Evolutionary conservation across 2,797 vertebrate genomes (phyloP).

Genomic region (Artibeus lituratus): DNA sequence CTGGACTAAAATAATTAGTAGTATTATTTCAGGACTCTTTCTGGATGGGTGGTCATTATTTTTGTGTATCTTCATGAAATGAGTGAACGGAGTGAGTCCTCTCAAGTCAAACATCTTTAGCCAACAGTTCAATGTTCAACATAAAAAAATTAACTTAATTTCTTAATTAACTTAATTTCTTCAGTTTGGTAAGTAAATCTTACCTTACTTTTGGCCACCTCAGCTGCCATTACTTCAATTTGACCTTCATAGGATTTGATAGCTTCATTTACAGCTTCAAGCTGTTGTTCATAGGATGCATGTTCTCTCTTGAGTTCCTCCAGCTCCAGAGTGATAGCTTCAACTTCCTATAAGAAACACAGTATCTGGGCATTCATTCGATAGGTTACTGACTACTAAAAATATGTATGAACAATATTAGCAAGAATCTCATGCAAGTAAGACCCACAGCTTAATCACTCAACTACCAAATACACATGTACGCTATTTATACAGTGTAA

Average conservation of each 20-base stretch:
- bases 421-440: background rate
- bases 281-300: constrained; percentile 88
- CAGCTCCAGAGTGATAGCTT: constrained; percentile 90
- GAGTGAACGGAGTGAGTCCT: background rate
- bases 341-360: constrained; percentile 86
- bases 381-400: background rate
- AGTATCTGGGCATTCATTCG: background rate
- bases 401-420: background rate
- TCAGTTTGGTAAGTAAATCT: background rate
- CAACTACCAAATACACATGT: background rate
- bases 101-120: background rate
- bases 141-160: background rate
- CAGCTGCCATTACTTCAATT: constrained; percentile 85
- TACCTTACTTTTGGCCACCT: constrained; percentile 91
- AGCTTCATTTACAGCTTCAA: constrained; percentile 89
- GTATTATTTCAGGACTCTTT: background rate
- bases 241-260: constrained; percentile 87
- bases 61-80: background rate
- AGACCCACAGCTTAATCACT: background rate
- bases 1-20: background rate
- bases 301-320: constrained; percentile 92
- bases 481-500: background rate
- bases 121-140: background rate
- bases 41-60: background rate
- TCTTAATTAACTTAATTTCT: too few species aligned